Base-by-base conservation (phyloP, 1,140 invertebrate species). In the Tetraneura akinire region DNA sequence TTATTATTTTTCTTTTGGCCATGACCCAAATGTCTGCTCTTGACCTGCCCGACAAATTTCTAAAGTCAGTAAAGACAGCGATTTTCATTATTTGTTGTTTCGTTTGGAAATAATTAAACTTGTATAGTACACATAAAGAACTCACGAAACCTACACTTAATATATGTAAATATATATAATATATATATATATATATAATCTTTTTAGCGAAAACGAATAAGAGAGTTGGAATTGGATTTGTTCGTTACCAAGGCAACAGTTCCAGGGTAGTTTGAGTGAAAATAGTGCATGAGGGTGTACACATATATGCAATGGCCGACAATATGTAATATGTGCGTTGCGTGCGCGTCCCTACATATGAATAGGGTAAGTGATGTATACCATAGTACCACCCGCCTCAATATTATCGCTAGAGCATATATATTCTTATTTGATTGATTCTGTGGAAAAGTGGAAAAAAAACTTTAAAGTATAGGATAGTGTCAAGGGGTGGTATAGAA, bases 41-140 rank as follows among this genome's bases (percentile, higher is more conserved):
- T 55, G 73, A 76, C 73, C 73, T 76, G 21, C 73, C 73, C 51
- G 29, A 76, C 73, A 76, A 76, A 76, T 76, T 76, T 57, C n/a
- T 14, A 11, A 47, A 70, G 14, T 14, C 21, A 16, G 42, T 18
- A 47, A 49, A 47, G 1, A 16, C 1, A 1, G 66, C 13, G 14
- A 47, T 70, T 47, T 18, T 26, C 45, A 14, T 47, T 16, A 9
- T 47, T 23, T 49, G 47, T 14, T 4, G 14, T 23, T 47, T 32
- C 45, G 18, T 2, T 26, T 2, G 1, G 16, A 14, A 47, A 23
- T 18, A 9, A 47, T 14, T 37, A 21, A 6, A 47, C 23, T 9
- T 26, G 18, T 6, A 8, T 70, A 1, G 66, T 8, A 13, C 21
- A 16, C 5, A 11, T 11, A 66, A 45, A 42, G 11, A 45, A n/a